Evolutionary conservation across 2,113 vertebrate genomes (phyloP), one percentile per base, ranked within the genome.

Genomic region (Pituophis catenifer): DNA sequence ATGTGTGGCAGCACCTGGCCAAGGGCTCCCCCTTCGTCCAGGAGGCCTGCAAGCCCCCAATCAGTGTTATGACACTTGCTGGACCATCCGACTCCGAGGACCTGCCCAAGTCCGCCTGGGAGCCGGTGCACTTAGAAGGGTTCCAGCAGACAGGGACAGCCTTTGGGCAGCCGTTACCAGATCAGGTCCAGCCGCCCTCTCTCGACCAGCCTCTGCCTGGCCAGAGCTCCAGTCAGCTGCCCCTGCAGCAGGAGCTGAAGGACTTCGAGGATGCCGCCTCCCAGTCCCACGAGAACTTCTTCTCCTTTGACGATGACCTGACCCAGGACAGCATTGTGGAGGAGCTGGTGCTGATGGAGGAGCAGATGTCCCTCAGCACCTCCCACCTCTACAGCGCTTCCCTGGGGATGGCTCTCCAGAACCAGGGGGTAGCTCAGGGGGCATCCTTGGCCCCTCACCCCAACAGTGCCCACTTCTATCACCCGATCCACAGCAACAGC

Each of bases 251-350:
- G 0, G 98, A 98, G 90, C 96, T 99, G 96, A 98, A 99, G 81
- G 99, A 99, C 91, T 99, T 99, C 95, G 97, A 98, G 91, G 97
- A 97, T 75, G 95, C 98, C 33, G 98, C 98, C 90, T 97, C 98
- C 89, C 99, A 99, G 93, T 96, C 98, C 89, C 99, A 95, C 44
- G 99, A 99, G 59, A 98, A 98, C 96, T 99, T 98, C 97, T 99
- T 99, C 91, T 97, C 98, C 2, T 99, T 99, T 92, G 99, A 99
- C 81, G 99, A 99, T 0, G 99, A 99, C 88, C 98, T 99, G 89
- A 99, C 99, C 58, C 99, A 99, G 95, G 99, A 99, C 95, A 99
- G 99, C 97, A 99, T 99, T 86, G 99, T 99, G 94, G 99, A 99
- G 96, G 99, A 99, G 96, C 97, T 99, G 95, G 99, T 99, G 94